Conservation (phyloP, 1,140 invertebrate genomes). For the Charaxes varanes region DNA sequence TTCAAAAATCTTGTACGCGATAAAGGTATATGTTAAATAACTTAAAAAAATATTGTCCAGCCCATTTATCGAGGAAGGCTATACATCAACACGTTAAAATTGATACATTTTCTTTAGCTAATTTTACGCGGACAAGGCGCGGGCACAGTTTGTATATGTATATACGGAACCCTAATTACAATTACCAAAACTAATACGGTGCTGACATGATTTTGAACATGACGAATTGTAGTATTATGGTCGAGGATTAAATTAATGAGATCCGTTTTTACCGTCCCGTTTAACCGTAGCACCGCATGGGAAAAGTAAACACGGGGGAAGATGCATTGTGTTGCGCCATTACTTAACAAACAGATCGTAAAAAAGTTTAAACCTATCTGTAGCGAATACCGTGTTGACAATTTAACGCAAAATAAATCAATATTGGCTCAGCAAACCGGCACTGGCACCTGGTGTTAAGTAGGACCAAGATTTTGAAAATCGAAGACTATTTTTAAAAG, state of each 20-base stretch:
- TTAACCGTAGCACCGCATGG: conserved; percentile 39
- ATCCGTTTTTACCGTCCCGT: conserved; percentile 37
- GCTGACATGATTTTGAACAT: conserved; percentile 26
- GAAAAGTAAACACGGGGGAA: conserved; percentile 57
- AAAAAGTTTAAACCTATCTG: conserved; percentile 20
- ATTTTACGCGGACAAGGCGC: too few relatives aligned
- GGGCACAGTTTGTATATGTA: too few relatives aligned
- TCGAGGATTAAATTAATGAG: conserved; percentile 62
- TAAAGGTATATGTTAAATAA: too few relatives aligned
- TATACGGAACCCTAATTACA: too few relatives aligned
- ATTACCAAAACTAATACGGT: not conserved
- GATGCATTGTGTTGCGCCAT: conserved; percentile 44
- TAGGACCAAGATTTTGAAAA: too few relatives aligned
- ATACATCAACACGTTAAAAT: too few relatives aligned
- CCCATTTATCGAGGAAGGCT: too few relatives aligned
- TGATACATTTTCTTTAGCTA: too few relatives aligned
- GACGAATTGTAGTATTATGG: conserved; percentile 58
- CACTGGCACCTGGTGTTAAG: too few relatives aligned
- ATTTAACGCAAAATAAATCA: conserved; percentile 16
- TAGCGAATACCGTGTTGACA: conserved; percentile 12
- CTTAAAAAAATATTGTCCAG: too few relatives aligned
- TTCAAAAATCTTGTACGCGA: too few relatives aligned
- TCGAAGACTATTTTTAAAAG: too few relatives aligned
- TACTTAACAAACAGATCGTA: conserved; percentile 44
- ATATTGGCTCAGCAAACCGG: conserved; percentile 7